These are phyloP conservation scores for Ailurus styani DNA, from an alignment of 2,113 vertebrate genomes.

Conservation along the genomic window DNA sequence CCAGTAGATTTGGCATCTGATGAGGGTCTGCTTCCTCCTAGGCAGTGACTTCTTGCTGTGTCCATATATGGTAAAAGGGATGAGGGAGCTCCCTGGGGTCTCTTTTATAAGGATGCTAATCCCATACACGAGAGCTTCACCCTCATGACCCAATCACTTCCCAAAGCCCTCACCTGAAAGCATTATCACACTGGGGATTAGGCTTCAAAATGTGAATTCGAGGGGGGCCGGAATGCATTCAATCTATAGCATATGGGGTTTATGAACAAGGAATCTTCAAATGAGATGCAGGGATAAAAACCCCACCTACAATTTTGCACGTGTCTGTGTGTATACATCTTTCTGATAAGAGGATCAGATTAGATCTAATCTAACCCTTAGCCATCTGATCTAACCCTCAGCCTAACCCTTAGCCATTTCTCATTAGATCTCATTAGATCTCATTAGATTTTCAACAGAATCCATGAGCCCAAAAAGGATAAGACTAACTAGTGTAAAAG, in stretches of 20 bases:
- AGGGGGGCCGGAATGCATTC: background rate
- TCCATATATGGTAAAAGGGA: background rate
- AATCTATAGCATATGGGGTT: background rate
- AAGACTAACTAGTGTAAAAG: background rate
- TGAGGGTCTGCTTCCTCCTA: background rate
- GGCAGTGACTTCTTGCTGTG: background rate
- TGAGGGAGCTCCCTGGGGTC: background rate
- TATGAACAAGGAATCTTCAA: background rate
- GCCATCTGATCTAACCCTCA: too few relatives aligned
- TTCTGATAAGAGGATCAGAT: background rate
- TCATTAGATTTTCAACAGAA: conserved; percentile 26
- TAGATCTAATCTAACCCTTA: too few relatives aligned
- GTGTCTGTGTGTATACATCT: background rate
- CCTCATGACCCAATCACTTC: background rate
- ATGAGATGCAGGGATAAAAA: background rate
- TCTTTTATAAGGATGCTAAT: background rate
- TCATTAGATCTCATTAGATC: too few relatives aligned
- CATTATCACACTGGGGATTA: background rate
- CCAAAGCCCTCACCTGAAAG: background rate
- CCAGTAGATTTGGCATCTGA: background rate
- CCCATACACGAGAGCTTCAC: background rate
- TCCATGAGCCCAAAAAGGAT: background rate
- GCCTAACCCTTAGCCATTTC: too few relatives aligned
- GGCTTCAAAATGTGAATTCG: background rate
- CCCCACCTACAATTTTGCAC: background rate